A percentile compares a stretch with the other conserved stretches of the same genome.
Conservation (phyloP, 2,797 vertebrate species). For the Podarcis siculus region DNA sequence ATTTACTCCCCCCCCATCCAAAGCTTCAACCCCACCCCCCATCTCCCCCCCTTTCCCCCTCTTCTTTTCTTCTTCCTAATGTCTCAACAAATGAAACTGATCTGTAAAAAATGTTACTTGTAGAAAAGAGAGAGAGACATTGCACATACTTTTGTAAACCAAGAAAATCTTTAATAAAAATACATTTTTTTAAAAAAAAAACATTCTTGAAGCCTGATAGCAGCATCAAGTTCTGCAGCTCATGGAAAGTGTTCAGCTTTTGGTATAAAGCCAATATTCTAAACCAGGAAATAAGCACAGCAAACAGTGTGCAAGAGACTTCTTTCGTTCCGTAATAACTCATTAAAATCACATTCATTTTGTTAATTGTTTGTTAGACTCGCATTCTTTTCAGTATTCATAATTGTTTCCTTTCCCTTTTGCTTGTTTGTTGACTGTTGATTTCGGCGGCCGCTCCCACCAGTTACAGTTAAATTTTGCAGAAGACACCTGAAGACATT, state of each 20-base stretch:
- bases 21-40: neutral
- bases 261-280: neutral
- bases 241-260: neutral
- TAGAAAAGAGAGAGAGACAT: too few species aligned
- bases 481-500: neutral
- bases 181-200: too few species aligned
- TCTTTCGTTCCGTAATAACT: neutral
- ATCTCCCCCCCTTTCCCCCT: too few species aligned
- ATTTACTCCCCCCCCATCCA: neutral
- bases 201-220: neutral
- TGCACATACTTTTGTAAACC: too few species aligned
- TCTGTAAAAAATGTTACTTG: too few species aligned
- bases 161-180: too few species aligned
- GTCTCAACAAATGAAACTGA: too few species aligned
- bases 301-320: neutral
- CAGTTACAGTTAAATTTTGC: neutral
- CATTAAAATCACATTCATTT: neutral
- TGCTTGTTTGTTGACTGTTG: neutral
- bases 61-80: too few species aligned
- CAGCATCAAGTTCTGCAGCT: neutral
- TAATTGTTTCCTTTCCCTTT: neutral
- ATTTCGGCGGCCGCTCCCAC: neutral
- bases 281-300: neutral
- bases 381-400: neutral
- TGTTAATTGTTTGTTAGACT: slow-evolving; percentile 7